A percentile compares a stretch with the other conserved stretches of the same genome.
Evolutionary conservation across 2,113 vertebrate species (phyloP).

Genomic region (Sceloporus undulatus): DNA sequence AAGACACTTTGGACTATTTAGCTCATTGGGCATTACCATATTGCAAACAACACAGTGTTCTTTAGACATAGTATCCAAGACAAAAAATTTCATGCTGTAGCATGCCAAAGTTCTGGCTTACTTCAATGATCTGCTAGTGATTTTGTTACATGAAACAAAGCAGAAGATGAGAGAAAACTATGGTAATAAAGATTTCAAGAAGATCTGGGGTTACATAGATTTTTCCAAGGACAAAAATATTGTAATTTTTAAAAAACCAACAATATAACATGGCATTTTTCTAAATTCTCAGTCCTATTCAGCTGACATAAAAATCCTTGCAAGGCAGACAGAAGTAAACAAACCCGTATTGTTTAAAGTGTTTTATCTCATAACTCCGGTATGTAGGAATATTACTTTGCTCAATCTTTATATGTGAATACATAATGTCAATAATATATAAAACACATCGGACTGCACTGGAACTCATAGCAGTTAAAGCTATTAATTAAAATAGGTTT

Average conservation of each 20-base stretch:
- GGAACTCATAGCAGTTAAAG: neutral
- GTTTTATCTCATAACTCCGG: neutral
- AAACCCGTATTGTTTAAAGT: neutral
- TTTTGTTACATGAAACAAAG: neutral
- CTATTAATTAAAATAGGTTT: neutral
- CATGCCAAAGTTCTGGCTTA: neutral
- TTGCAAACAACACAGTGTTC: neutral
- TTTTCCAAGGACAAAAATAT: neutral
- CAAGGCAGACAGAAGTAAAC: neutral
- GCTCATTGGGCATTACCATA: neutral
- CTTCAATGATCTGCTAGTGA: neutral
- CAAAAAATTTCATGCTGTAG: neutral
- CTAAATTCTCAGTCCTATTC: neutral
- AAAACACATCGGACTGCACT: neutral
- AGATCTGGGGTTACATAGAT: neutral
- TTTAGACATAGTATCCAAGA: neutral
- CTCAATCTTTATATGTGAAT: neutral
- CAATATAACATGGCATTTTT: neutral
- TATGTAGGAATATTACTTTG: neutral
- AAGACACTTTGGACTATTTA: conserved; percentile 66
- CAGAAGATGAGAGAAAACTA: neutral
- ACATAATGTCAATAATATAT: neutral
- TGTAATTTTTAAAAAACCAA: neutral
- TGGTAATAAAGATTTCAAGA: neutral
- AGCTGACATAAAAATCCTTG: neutral